phyloP scores from a whole-genome alignment of 1,140 invertebrate species.

The Pseudomyrmex cubaensis region DNA sequence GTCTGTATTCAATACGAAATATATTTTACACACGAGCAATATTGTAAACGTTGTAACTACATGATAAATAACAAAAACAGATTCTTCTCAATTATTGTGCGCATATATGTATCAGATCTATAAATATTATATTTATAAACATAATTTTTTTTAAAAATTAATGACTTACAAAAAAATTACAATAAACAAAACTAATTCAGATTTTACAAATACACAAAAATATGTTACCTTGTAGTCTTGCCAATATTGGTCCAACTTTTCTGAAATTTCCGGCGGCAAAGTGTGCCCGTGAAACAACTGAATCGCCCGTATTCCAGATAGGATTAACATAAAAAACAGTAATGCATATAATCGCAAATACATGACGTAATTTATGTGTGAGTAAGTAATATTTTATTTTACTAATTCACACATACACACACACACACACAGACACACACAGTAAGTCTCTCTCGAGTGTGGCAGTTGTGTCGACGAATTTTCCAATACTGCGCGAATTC shows the following conservation, averaged over 20 bases:
- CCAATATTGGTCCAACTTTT: constrained; percentile 80
- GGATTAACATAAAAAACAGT: background rate
- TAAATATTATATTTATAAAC: no score
- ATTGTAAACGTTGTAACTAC: no score
- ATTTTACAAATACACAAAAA: background rate
- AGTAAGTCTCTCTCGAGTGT: background rate
- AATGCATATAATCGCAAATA: background rate
- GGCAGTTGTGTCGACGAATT: constrained; percentile 19
- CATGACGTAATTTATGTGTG: constrained; percentile 21
- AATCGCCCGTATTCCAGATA: constrained; percentile 3
- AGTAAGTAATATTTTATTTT: constrained; percentile 10
- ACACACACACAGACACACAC: no score
- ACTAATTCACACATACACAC: background rate
- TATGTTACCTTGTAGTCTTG: constrained; percentile 78
- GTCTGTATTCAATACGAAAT: constrained; percentile 80
- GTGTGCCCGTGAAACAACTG: constrained; percentile 36
- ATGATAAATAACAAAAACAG: no score
- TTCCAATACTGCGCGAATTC: constrained; percentile 31
- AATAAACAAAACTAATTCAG: background rate
- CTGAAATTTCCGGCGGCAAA: constrained; percentile 72
- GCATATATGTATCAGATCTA: no score
- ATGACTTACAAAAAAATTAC: no score
- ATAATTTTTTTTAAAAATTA: no score
- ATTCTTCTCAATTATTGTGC: no score
- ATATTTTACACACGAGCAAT: no score